Conservation (phyloP, 2,113 vertebrate genomes). For the Andinoacara biseriatus region DNA sequence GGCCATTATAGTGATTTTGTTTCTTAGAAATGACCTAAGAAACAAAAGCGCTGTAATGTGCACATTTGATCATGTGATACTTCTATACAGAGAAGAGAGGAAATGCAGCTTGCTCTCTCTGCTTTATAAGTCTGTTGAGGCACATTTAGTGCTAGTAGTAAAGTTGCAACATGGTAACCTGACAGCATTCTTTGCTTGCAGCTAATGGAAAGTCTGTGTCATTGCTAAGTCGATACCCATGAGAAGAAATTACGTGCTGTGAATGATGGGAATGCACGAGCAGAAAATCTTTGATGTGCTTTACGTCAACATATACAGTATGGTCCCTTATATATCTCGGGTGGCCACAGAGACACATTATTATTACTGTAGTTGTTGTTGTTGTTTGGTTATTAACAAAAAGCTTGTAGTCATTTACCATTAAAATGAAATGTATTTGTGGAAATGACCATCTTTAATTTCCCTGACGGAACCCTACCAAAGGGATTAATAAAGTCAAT, state of each 20-base stretch:
- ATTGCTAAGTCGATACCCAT: constrained; percentile 36
- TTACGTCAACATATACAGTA: constrained; percentile 6
- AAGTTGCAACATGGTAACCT: constrained; percentile 25
- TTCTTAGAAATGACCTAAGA: neutral
- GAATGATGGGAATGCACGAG: constrained; percentile 2
- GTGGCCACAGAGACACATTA: neutral
- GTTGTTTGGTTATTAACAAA: neutral
- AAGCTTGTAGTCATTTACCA: neutral
- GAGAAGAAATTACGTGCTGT: constrained; percentile 44
- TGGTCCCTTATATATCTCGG: constrained; percentile 5
- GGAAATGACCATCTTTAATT: neutral
- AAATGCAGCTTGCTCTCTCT: neutral
- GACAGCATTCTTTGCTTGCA: constrained; percentile 45
- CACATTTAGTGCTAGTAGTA: constrained; percentile 45
- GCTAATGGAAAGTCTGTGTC: constrained; percentile 69
- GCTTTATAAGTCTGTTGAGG: constrained; percentile 22
- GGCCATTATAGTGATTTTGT: neutral
- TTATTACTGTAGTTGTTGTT: neutral
- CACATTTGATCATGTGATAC: neutral
- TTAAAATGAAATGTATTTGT: neutral
- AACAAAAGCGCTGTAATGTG: neutral
- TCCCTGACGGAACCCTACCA: no score
- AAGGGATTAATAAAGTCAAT: no score
- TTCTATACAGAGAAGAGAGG: neutral
- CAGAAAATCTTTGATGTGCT: constrained; percentile 19